phyloP scores from a whole-genome alignment of 30 jellyfish, hydroid and myxozoan genomes.

The Aurelia aurita region DNA sequence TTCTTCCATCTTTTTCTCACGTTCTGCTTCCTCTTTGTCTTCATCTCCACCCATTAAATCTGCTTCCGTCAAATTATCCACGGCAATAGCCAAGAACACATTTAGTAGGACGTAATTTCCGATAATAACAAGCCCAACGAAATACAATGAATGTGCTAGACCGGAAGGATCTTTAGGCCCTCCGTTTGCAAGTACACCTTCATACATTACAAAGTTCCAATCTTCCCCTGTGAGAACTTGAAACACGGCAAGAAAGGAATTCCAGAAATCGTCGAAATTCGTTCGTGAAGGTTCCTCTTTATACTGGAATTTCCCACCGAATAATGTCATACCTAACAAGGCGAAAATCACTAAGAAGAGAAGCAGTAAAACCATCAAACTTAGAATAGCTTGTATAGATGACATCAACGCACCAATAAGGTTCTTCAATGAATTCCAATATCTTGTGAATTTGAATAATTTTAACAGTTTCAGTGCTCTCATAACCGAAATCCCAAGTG shows the following conservation, averaged over 20 bases:
- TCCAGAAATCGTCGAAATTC: conserved; percentile 94
- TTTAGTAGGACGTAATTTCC: conserved; percentile 89
- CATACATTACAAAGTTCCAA: conserved; percentile 92
- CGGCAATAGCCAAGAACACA: conserved; percentile 95
- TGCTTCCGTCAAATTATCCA: conserved; percentile 79
- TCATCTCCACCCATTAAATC: conserved; percentile 78
- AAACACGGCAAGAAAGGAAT: conserved; percentile 96
- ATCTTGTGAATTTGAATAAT: conserved; percentile 92
- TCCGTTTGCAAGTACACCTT: conserved; percentile 89
- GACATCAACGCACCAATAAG: conserved; percentile 88
- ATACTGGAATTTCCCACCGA: conserved; percentile 95
- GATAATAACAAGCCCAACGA: conserved; percentile 70
- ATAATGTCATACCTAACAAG: conserved; percentile 95
- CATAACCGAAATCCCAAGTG: conserved; percentile 96
- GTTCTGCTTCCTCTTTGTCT: conserved; percentile 77
- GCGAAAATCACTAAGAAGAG: conserved; percentile 91
- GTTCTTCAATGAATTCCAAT: conserved; percentile 94
- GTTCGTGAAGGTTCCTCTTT: conserved; percentile 84
- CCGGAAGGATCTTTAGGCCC: conserved; percentile 84
- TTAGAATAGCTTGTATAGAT: conserved; percentile 83
- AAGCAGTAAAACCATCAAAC: conserved; percentile 85
- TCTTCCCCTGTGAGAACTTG: conserved; percentile 93
- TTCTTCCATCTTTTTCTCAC: conserved; percentile 73
- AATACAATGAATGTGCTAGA: conserved; percentile 72
- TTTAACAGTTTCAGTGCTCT: conserved; percentile 90